Base-by-base conservation (phyloP, 2,888 invertebrate species). In the Notodonta ziczac region DNA sequence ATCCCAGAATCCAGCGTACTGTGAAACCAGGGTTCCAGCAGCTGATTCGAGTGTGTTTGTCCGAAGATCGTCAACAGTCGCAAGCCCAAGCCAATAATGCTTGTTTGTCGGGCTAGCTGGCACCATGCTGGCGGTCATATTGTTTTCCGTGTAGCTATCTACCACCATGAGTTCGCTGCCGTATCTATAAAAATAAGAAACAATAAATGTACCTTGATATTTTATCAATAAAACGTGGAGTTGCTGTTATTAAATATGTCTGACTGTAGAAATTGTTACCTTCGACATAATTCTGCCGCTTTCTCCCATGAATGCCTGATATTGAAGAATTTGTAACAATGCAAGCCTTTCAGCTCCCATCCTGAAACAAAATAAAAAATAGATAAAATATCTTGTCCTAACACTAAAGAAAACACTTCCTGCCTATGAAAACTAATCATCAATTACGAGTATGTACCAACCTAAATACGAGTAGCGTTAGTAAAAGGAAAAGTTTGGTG, bases 251-350 rank as follows among this genome's bases (percentile, higher is more conserved):
- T 51, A 51, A 53, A 35, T 50, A 42, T 46, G 4, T 51, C 44
- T 56, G 52, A 42, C 9, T 40, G 7, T 40, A 42, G 42, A 42
- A 39, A 44, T 53, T 39, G 42, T 95, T 94, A 98, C 98, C 98
- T 97, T 94, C 97, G 97, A 95, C 98, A 98, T 92, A 98, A 95
- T 94, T 98, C 98, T 72, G 98, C 98, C 76, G 98, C 98, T 94
- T 98, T 98, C 93, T 97, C 97, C 98, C 98, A 98, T 72, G 98
- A 98, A 94, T 98, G 98, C 90, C 96, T 96, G 87, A 98, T 98
- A 93, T 97, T 97, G 94, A 98, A 98, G 94, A 97, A 98, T 95
- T 97, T 98, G 94, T 98, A 98, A 94, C 98, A 98, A 91, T 98
- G 96, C 82, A 98, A 96, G 83, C 98, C 98, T 93, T 96, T 96